Evolutionary conservation across 1,140 invertebrate species (phyloP).

Genomic region (Grapholita molesta): DNA sequence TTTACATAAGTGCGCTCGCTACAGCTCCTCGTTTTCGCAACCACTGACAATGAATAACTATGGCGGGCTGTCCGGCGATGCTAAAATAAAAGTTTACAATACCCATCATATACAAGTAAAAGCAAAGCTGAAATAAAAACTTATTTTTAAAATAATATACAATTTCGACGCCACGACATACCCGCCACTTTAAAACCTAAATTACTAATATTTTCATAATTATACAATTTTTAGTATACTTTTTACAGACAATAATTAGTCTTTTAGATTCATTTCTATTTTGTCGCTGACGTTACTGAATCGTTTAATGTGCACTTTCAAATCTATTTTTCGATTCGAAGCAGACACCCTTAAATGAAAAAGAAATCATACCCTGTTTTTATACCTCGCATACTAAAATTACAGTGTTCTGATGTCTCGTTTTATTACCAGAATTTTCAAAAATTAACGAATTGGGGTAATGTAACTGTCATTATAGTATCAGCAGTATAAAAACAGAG

Average conservation of each 20-base stretch:
- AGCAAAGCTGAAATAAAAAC: conserved; percentile 9
- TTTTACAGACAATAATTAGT: conserved; percentile 61
- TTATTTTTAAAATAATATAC: conserved; percentile 6
- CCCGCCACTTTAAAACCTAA: conserved; percentile 45
- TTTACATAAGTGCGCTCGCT: too few species aligned
- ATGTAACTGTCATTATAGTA: too few species aligned
- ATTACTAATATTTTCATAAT: conserved; percentile 37
- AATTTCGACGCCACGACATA: conserved; percentile 15
- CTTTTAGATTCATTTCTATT: conserved; percentile 49
- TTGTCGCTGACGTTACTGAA: conserved; percentile 13
- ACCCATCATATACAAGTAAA: neutral
- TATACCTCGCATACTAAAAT: too few species aligned
- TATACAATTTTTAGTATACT: conserved; percentile 55
- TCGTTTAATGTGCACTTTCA: neutral
- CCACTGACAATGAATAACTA: conserved; percentile 20
- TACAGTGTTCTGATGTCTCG: too few species aligned
- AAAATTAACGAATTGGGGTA: too few species aligned
- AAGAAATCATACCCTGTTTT: too few species aligned
- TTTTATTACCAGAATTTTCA: too few species aligned
- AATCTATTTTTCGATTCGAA: neutral
- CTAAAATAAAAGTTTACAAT: neutral
- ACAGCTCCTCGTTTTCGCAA: neutral
- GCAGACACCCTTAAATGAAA: neutral
- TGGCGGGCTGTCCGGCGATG: conserved; percentile 33
- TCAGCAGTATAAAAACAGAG: too few species aligned